Evolutionary conservation across 2,113 vertebrate genomes (phyloP), one percentile per base, ranked within the genome.

Genomic region (Brienomyrus longianalis): DNA sequence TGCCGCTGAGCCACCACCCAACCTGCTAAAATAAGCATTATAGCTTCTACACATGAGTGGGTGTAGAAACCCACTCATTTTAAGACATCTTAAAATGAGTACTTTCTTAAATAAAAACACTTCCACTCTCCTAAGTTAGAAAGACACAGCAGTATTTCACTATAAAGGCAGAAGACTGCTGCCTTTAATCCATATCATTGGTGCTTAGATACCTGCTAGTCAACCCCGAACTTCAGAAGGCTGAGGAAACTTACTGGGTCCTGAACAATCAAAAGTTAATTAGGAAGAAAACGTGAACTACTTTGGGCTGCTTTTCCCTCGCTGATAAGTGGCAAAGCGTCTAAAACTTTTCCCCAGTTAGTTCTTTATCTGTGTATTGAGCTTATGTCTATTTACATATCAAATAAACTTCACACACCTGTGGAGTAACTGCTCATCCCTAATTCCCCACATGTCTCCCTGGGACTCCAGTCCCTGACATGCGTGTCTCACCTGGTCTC

Each of bases 341-440:
- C 89, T 92, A 74, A 89, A 90, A 27, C 80, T 85, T 89, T 90
- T 87, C 90, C 59, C 51, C 43, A 39, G 80, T 56, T 84, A 45
- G 35, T 83, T 86, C 85, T 51, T 52, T 83, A 86, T 86, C 83
- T 83, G 74, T 80, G 74, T 43, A 80, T 43, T 80, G 89, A 83
- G 48, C 88, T 90, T 15, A 8, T 27, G 6, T n/a, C 77, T 13
- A 89, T 92, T 91, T 86, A 51, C 92, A 93, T 90, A 86, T 93
- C 92, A 92, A 85, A 91, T 83, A 83, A 54, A 88, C 23, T 54
- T 90, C 52, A 47, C 80, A 83, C 39, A 47, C 86, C 51, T 43
- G 45, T 83, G 66, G 87, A 80, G 87, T 43, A 45, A 23, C 21
- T 70, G 27, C 13, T 74, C 15, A 86, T 51, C 23, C 43, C 87